Percentiles rank a stretch among this genome's conserved stretches.
These are phyloP conservation scores for Alectura lathami DNA, from an alignment of 2,113 vertebrate genomes.

Conservation along the genomic window DNA sequence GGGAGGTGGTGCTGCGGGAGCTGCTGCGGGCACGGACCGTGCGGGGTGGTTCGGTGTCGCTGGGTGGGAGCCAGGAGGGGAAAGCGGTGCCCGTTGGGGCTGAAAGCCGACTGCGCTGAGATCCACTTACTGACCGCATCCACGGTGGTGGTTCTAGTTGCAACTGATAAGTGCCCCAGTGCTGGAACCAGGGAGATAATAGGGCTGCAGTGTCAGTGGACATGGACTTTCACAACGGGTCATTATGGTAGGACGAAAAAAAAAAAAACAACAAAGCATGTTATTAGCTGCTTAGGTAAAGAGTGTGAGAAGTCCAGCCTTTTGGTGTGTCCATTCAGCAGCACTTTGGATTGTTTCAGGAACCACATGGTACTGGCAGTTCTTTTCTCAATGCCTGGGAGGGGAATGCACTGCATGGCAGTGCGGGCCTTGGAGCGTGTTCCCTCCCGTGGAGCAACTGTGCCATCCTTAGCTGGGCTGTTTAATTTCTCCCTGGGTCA, in stretches of 20 bases:
- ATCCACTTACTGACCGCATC: neutral
- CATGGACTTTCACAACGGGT: neutral
- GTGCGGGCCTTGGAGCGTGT: no score
- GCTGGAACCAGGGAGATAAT: neutral
- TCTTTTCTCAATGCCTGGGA: neutral
- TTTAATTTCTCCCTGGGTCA: neutral
- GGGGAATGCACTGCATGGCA: neutral
- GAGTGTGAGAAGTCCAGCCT: neutral
- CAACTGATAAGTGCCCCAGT: neutral
- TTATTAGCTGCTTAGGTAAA: neutral
- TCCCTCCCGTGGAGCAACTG: neutral
- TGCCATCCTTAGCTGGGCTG: no score
- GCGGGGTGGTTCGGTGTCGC: no score
- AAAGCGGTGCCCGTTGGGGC: no score
- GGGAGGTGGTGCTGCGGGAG: no score
- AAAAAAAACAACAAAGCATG: no score
- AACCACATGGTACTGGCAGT: fast-evolving
- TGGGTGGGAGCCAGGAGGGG: no score
- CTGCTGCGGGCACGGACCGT: no score
- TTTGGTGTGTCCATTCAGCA: neutral
- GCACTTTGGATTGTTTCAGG: neutral
- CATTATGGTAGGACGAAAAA: neutral
- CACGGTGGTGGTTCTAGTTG: neutral
- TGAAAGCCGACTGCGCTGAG: neutral
- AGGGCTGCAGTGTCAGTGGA: neutral